Evolutionary conservation across 2,113 vertebrate species (phyloP).

Genomic region (Hippocampus barbouri): DNA sequence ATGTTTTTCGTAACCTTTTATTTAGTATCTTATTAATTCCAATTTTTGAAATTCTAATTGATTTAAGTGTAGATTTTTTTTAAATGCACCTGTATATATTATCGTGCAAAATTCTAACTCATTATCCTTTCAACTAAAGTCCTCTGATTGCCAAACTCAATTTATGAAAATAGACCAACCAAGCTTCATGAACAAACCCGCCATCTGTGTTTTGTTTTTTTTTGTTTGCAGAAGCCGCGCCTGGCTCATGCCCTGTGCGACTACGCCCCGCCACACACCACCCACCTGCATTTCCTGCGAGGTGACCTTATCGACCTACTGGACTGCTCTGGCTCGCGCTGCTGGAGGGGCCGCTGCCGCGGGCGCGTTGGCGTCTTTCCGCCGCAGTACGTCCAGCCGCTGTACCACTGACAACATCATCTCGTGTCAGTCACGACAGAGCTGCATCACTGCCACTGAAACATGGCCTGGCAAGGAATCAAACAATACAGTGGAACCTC

Average conservation of each 20-base stretch:
- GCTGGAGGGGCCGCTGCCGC: slow-evolving; percentile 80
- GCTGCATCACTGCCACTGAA: background rate
- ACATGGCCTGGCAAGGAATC: background rate
- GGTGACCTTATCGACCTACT: slow-evolving; percentile 85
- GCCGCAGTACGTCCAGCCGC: slow-evolving; percentile 74
- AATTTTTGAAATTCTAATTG: no score
- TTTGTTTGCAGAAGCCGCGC: slow-evolving; percentile 52
- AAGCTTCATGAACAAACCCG: background rate
- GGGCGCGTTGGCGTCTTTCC: slow-evolving; percentile 81
- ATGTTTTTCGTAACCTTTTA: no score
- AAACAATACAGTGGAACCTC: slow-evolving; percentile 4
- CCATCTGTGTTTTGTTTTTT: background rate
- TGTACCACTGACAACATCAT: slow-evolving; percentile 57
- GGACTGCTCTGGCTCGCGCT: slow-evolving; percentile 72
- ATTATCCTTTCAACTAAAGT: no score
- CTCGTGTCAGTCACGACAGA: background rate
- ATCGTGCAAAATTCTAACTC: no score
- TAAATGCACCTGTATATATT: no score
- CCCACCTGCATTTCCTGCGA: slow-evolving; percentile 78
- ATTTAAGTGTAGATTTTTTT: no score
- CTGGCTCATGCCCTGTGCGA: slow-evolving; percentile 83
- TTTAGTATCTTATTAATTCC: no score
- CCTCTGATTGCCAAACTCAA: background rate
- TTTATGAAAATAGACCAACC: no score
- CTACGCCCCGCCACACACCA: slow-evolving; percentile 68